Conservation (phyloP, 1,140 invertebrate genomes). For the Conus betulinus region DNA sequence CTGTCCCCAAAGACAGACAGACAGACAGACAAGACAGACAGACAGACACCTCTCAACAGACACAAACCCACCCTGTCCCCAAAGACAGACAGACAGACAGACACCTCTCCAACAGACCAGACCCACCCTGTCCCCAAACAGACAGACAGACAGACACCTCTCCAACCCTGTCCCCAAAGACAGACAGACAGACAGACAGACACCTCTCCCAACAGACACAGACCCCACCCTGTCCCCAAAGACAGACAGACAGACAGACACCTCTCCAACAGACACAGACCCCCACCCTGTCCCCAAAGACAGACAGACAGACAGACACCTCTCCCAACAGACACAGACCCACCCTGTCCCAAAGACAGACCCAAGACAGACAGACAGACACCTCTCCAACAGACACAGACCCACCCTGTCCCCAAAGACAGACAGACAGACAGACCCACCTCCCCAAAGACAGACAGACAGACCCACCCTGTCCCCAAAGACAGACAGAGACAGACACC, state of each 20-base stretch:
- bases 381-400: too few relatives aligned
- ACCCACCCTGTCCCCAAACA: not conserved
- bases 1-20: constrained; percentile 45
- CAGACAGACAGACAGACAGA: too few relatives aligned
- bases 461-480: not conserved
- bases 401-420: constrained; percentile 2
- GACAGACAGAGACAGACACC: not conserved
- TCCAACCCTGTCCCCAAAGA: constrained; percentile 60
- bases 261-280: too few relatives aligned
- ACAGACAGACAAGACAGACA: too few relatives aligned
- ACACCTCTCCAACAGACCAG: too few relatives aligned
- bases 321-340: constrained; percentile 11
- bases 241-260: too few relatives aligned
- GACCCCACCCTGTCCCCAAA: not conserved
- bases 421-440: not conserved
- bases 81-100: too few relatives aligned
- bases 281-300: not conserved
- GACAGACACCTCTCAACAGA: too few relatives aligned
- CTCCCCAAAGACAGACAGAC: too few relatives aligned
- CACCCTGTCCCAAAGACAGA: constrained; percentile 58
- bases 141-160: not conserved
- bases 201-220: too few relatives aligned
- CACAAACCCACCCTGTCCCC: not conserved
- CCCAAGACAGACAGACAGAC: too few relatives aligned
- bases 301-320: not conserved